Percentiles rank a stretch among this genome's conserved stretches.
Evolutionary conservation across 2,113 vertebrate genomes (phyloP).

Genomic region (Laterallus jamaicensis): DNA sequence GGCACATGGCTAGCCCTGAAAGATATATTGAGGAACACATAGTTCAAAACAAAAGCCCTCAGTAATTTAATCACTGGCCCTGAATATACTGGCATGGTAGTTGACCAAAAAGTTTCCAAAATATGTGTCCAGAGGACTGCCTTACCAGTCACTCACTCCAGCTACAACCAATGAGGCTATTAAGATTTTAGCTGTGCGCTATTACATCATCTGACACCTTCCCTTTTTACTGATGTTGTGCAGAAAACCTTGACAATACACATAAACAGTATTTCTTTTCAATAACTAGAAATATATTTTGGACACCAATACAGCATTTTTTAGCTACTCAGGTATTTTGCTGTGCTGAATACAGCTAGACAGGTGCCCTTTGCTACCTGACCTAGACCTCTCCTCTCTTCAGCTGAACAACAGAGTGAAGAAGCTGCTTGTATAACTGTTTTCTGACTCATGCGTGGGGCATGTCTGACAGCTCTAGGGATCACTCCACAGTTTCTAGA

Average conservation of each 20-base stretch:
- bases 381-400: background rate
- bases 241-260: background rate
- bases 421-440: slow-evolving; percentile 14
- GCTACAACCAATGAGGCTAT: background rate
- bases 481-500: slow-evolving; percentile 32
- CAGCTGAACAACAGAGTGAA: background rate
- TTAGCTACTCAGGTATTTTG: background rate
- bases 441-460: slow-evolving; percentile 53
- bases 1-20: slow-evolving; percentile 23
- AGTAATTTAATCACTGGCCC: slow-evolving; percentile 42
- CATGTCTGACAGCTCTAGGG: slow-evolving; percentile 14
- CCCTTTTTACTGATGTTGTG: background rate
- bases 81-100: slow-evolving; percentile 18
- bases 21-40: slow-evolving; percentile 30
- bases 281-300: background rate
- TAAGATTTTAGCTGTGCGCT: background rate
- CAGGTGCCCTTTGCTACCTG: background rate
- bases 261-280: background rate
- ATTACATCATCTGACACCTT: background rate
- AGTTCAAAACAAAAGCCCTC: slow-evolving; percentile 22
- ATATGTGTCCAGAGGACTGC: slow-evolving; percentile 1
- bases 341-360: background rate
- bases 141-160: background rate
- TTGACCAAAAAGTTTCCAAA: slow-evolving; percentile 19
- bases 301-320: background rate